Evolutionary conservation across 1,140 invertebrate genomes (phyloP), one percentile per base, ranked within the genome.

Genomic region (Heliconius hewitsoni): DNA sequence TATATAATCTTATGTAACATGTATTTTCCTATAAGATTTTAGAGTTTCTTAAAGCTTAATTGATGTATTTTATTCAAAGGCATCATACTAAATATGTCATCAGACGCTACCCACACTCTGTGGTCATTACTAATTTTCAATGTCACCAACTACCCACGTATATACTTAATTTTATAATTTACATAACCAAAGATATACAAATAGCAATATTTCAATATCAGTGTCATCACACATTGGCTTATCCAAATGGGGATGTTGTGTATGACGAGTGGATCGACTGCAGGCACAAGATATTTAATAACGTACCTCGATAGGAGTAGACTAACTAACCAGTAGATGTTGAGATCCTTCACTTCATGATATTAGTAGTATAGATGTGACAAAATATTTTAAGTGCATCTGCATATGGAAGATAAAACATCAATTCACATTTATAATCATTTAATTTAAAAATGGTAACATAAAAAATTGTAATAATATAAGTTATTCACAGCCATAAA

Each of bases 161-260:
- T 60, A 60, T 60, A 60, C 8, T 60, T 60, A 23, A 60, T 60
- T 60, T 60, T 23, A 60, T 60, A 60, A 60, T 60, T 60, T 75
- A 76, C 71, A 72, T 42, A 79, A 16, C 37, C 19, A 39, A 73
- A 42, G 19, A 37, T 42, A 73, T 37, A 73, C 27, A 73, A 39
- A 42, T 73, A 73, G 71, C 60, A 34, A 16, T 39, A 34, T 73
- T 46, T 73, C 37, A 42, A 46, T 11, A 73, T 73, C 19, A 46
- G 42, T 34, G 34, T 34, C 6, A 37, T 37, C 34, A 37, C 34
- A 37, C 6, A 37, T 37, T 37, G 6, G 6, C 34, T 11, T 46
- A 13, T 46, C 42, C 42, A 13, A 2, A 13, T 13, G 9, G 42
- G 42, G 42, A 3, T 46, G 42, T 46, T 13, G 42, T 46, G 42